Evolutionary conservation across 1,140 invertebrate genomes (phyloP), one percentile per base, ranked within the genome.

Genomic region (Stenopsyche tienmushanensis): DNA sequence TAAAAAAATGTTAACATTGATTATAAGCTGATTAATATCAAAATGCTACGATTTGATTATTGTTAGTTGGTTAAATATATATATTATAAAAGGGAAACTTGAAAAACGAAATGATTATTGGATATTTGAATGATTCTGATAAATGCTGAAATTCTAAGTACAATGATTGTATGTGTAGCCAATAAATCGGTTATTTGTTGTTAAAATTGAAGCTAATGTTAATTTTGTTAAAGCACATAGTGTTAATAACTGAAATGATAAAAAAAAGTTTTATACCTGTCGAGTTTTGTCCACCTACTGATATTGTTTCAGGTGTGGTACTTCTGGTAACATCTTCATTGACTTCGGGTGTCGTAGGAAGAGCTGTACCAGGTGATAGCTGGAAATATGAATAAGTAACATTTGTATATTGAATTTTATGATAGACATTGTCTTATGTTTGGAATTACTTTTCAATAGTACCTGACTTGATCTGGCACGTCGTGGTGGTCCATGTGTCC

Each of bases 291-390:
- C 62, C 41, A 1, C 17, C 34, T 1, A 53, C 41, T 10, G 65
- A 72, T 25, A 71, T 75, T 64, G 77, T 77, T 72, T 85, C 84
- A 69, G 83, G 83, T 72, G 83, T 84, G 67, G 80, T 76, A 77
- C 83, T 84, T 79, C 83, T 76, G 74, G 78, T 78, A 70, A 81
- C 79, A 74, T 90, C 88, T 81, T 90, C 88, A 73, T 88, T 88
- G 44, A 88, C 84, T 82, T 90, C 88, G 52, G 87, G 87, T 64
- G 88, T 90, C 65, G 86, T 85, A 66, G 84, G 82, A 72, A 87
- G 76, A 64, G 80, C 81, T 67, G 80, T 77, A 73, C 77, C 80
- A 73, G 79, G 54, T 73, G 77, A 72, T 41, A 77, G 69, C 77
- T 81, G 65, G 44, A 72, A 58, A 5, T 13, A 34, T n/a, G n/a